Conservation (phyloP, 2,113 vertebrate species). For the Fregetta grallaria region DNA sequence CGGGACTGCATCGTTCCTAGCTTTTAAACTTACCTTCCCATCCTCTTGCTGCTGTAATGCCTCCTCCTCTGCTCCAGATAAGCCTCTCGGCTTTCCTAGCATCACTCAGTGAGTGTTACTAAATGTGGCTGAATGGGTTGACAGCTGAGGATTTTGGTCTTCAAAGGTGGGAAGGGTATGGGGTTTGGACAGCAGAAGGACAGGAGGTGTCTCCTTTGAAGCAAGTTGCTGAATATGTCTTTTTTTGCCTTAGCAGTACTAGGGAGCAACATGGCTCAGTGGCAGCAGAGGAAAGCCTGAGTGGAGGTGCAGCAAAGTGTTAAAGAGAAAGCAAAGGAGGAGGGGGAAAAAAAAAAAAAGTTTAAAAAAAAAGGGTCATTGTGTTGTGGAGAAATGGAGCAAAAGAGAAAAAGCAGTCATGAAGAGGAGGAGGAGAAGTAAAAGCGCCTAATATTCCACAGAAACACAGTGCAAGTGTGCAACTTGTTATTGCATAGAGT, state of each 20-base stretch:
- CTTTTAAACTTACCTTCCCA: neutral
- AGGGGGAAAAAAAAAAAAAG: too few relatives aligned
- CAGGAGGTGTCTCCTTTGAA: neutral
- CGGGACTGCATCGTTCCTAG: neutral
- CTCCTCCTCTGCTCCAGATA: neutral
- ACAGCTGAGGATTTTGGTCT: neutral
- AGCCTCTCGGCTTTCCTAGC: neutral
- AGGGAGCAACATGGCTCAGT: neutral
- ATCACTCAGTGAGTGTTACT: too few relatives aligned
- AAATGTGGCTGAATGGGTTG: neutral
- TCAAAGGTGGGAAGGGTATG: neutral
- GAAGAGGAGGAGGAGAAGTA: neutral
- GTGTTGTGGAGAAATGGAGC: neutral
- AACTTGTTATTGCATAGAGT: neutral
- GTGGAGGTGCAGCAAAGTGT: neutral
- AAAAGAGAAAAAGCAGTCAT: neutral
- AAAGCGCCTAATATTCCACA: neutral
- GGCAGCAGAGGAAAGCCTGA: neutral
- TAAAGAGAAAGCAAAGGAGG: neutral
- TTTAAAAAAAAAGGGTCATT: neutral
- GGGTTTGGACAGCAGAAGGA: neutral
- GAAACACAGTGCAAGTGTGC: neutral
- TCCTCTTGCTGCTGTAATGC: neutral
- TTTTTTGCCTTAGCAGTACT: neutral
- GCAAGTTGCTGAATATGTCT: neutral